Evolutionary conservation across 2,797 vertebrate genomes (phyloP).

Genomic region (Podarcis siculus): DNA sequence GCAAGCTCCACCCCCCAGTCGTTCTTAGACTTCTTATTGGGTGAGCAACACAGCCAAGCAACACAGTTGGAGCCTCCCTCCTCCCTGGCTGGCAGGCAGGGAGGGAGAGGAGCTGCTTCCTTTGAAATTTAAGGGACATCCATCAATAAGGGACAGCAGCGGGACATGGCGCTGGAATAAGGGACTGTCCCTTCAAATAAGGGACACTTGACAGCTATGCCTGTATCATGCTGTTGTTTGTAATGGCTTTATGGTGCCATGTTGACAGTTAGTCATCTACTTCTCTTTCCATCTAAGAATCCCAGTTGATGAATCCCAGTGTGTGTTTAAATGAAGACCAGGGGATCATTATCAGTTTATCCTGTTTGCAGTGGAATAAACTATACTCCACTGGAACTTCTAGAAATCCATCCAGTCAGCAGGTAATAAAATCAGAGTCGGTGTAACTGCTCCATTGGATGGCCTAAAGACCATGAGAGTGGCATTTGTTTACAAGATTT

Average conservation of each 20-base stretch:
- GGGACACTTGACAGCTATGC: too few relatives aligned
- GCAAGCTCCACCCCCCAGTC: too few relatives aligned
- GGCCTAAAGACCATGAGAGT: not conserved
- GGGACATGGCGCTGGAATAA: too few relatives aligned
- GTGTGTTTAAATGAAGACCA: not conserved
- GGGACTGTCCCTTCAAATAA: too few relatives aligned
- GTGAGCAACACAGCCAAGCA: too few relatives aligned
- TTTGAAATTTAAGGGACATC: too few relatives aligned
- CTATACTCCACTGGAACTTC: not conserved
- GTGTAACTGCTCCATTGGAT: not conserved
- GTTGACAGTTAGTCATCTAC: constrained; percentile 9
- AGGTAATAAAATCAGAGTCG: constrained; percentile 24
- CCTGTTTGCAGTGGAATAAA: constrained; percentile 23
- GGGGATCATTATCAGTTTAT: constrained; percentile 20
- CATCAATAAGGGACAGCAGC: too few relatives aligned
- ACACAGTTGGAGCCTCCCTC: too few relatives aligned
- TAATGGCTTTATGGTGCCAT: constrained; percentile 4
- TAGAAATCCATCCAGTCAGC: constrained; percentile 25
- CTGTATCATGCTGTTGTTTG: not conserved
- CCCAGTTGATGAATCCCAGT: constrained; percentile 2
- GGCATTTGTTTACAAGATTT: constrained; percentile 33
- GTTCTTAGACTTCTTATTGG: too few relatives aligned
- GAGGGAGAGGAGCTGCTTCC: too few relatives aligned
- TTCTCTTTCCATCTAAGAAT: constrained; percentile 7
- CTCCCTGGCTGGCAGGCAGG: too few relatives aligned